Conservation (phyloP, 1,140 invertebrate species). For the Brachionus rotundiformis region DNA sequence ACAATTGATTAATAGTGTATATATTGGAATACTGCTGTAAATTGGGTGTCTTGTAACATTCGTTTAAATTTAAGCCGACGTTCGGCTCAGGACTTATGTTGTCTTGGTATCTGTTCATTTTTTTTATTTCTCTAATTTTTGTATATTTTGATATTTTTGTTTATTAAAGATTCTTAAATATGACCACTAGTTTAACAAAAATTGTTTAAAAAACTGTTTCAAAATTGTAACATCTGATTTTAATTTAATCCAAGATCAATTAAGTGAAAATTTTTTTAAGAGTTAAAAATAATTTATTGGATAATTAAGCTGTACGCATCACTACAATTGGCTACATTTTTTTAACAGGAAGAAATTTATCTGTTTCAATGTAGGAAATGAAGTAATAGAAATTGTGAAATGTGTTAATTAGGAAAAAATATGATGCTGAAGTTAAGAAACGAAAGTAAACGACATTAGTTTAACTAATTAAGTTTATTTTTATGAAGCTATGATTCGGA, state of each 20-base stretch:
- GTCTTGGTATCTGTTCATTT: slow-evolving; percentile 41
- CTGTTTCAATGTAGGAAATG: not conserved
- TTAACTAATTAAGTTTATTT: slow-evolving; percentile 46
- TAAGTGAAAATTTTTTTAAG: slow-evolving; percentile 32
- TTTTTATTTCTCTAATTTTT: not conserved
- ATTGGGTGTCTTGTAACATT: slow-evolving; percentile 40
- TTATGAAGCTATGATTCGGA: slow-evolving; percentile 1
- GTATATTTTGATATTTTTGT: not conserved
- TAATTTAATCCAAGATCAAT: slow-evolving; percentile 50
- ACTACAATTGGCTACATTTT: not conserved
- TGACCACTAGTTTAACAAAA: not conserved
- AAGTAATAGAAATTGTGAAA: slow-evolving; percentile 17
- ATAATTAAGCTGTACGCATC: not conserved
- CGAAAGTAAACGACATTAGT: not conserved
- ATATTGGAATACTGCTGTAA: slow-evolving; percentile 5
- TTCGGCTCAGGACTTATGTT: slow-evolving; percentile 28
- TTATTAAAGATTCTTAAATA: not conserved
- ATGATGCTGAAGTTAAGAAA: slow-evolving; percentile 42
- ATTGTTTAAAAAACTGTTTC: slow-evolving; percentile 40
- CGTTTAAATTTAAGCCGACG: slow-evolving; percentile 9
- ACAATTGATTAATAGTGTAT: not conserved
- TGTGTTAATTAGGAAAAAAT: slow-evolving; percentile 47
- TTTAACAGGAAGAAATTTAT: slow-evolving; percentile 5
- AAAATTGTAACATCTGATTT: slow-evolving; percentile 24
- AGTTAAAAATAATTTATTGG: slow-evolving; percentile 21